Evolutionary conservation across 2,888 invertebrate genomes (phyloP).

Genomic region (Odontocolon sp.): DNA sequence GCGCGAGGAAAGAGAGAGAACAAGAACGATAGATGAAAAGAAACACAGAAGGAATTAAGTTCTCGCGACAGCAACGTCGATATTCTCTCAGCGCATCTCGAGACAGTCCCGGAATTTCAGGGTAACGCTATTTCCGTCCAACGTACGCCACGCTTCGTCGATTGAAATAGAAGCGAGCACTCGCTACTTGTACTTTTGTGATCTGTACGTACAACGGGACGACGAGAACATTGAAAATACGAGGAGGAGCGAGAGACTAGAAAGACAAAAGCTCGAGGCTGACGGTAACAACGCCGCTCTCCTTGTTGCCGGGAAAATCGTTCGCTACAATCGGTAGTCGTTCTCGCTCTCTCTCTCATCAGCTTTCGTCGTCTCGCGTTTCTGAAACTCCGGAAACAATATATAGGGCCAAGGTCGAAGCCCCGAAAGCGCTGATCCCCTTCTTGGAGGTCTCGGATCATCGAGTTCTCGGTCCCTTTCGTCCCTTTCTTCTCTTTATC

Average conservation of each 20-base stretch:
- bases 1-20: too few relatives aligned
- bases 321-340: constrained; percentile 37
- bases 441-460: not conserved
- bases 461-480: constrained; percentile 1
- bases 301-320: constrained; percentile 33
- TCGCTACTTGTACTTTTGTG: constrained; percentile 15
- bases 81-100: constrained; percentile 52
- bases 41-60: constrained; percentile 59
- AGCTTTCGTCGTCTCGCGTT: not conserved
- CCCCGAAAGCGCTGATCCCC: not conserved
- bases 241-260: constrained; percentile 18
- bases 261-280: constrained; percentile 44
- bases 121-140: constrained; percentile 71
- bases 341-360: not conserved
- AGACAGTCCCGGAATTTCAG: constrained; percentile 69
- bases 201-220: constrained; percentile 1
- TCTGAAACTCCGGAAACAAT: constrained; percentile 46
- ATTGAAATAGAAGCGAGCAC: constrained; percentile 70
- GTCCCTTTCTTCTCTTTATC: constrained; percentile 20
- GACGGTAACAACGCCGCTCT: constrained; percentile 45
- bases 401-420: constrained; percentile 35
- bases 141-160: constrained; percentile 61
- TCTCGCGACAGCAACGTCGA: constrained; percentile 59
- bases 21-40: too few relatives aligned
- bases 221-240: constrained; percentile 36